A percentile compares a stretch with the other conserved stretches of the same genome.
These are phyloP conservation scores for Pseudomyrmex cubaensis DNA, from an alignment of 1,140 invertebrate genomes.

Conservation along the genomic window DNA sequence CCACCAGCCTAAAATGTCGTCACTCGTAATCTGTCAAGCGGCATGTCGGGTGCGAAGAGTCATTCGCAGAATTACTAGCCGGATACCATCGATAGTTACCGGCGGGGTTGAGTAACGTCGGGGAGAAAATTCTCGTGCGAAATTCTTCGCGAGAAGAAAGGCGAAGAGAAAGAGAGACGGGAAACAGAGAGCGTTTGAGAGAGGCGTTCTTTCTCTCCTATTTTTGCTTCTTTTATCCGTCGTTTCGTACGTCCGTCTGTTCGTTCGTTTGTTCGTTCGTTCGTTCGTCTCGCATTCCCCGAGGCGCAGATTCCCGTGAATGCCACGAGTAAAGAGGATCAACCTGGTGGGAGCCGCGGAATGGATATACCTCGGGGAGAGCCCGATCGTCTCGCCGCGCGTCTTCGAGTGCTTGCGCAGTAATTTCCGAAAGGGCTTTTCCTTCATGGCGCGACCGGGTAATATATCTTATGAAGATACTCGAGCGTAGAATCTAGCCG, in stretches of 20 bases:
- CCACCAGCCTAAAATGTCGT: constrained; percentile 58
- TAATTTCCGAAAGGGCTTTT: constrained; percentile 62
- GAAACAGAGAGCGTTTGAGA: not conserved
- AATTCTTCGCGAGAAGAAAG: constrained; percentile 17
- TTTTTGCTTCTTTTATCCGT: constrained; percentile 13
- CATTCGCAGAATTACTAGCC: constrained; percentile 53
- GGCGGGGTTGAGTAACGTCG: constrained; percentile 19
- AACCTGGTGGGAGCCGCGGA: constrained; percentile 33
- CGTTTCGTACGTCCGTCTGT: constrained; percentile 6
- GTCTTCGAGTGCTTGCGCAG: constrained; percentile 58
- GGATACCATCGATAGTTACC: constrained; percentile 60
- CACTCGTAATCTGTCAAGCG: constrained; percentile 54
- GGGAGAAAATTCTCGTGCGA: constrained; percentile 48
- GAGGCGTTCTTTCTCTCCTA: not conserved
- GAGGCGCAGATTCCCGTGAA: constrained; percentile 31
- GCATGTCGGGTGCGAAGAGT: constrained; percentile 32
- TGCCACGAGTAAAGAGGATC: constrained; percentile 39
- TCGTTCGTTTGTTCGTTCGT: constrained; percentile 31
- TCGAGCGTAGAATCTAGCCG: constrained; percentile 27
- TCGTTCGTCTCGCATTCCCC: constrained; percentile 22
- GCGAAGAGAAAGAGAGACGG: constrained; percentile 2
- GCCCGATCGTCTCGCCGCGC: constrained; percentile 19
- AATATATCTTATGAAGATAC: constrained; percentile 64
- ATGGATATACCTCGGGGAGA: constrained; percentile 21
- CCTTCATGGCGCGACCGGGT: constrained; percentile 3